phyloP scores from a whole-genome alignment of 2,113 vertebrate species.

The Phalacrocorax aristotelis region DNA sequence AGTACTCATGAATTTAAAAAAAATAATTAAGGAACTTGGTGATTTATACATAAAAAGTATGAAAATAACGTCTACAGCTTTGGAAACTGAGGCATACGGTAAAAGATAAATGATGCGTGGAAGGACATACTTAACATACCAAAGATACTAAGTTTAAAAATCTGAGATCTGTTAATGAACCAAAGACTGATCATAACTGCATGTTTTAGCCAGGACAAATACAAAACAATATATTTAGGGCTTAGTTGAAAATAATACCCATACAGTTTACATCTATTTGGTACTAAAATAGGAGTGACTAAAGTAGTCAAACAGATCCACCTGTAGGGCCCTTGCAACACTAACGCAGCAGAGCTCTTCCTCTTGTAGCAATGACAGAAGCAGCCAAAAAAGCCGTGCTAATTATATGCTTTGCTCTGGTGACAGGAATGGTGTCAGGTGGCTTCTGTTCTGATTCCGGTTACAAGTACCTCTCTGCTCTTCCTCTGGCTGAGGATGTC shows the following conservation, averaged over 20 bases:
- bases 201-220: background rate
- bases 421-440: constrained; percentile 9
- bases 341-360: background rate
- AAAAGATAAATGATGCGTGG: background rate
- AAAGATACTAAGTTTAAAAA: background rate
- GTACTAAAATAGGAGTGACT: background rate
- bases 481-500: background rate
- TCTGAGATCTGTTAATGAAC: background rate
- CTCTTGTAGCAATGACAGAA: background rate
- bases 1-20: background rate
- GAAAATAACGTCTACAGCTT: background rate
- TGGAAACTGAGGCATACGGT: background rate
- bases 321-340: background rate
- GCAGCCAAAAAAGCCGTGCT: background rate
- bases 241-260: background rate
- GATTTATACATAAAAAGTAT: background rate
- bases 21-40: background rate
- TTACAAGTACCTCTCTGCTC: background rate
- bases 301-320: background rate
- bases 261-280: background rate
- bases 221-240: background rate
- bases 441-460: background rate
- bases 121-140: background rate
- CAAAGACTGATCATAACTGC: background rate
- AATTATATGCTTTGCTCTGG: background rate